Conservation (phyloP, 2,113 vertebrate genomes). For the Rhinoderma darwinii region DNA sequence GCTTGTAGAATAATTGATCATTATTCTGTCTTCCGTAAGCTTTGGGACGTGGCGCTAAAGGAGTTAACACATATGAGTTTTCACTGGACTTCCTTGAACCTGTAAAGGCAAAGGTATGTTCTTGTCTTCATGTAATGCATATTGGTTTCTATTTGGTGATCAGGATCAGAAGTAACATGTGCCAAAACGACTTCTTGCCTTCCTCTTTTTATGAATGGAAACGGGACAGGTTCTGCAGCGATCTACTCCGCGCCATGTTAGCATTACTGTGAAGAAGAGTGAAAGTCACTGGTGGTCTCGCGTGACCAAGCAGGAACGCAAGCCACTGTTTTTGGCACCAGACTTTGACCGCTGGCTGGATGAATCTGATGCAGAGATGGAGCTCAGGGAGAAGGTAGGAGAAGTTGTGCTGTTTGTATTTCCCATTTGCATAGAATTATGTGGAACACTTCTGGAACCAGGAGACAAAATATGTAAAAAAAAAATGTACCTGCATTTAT, state of each 20-base stretch:
- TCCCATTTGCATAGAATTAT: not conserved
- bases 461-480: too few species aligned
- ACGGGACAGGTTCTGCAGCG: constrained; percentile 27
- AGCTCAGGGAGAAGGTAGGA: constrained; percentile 89
- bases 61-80: constrained; percentile 92
- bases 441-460: not conserved
- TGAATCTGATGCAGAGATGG: constrained; percentile 95
- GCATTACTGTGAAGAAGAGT: constrained; percentile 85
- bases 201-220: not conserved
- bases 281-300: constrained; percentile 90
- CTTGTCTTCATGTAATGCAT: not conserved
- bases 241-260: constrained; percentile 88
- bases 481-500: too few species aligned
- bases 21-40: constrained; percentile 72
- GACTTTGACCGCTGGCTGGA: constrained; percentile 98
- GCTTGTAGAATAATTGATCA: not conserved
- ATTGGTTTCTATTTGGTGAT: not conserved
- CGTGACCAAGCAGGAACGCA: constrained; percentile 85
- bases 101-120: constrained; percentile 85
- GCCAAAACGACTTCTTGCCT: not conserved
- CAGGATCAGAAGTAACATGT: not conserved
- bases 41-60: constrained; percentile 92
- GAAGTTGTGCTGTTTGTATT: not conserved
- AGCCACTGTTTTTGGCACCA: constrained; percentile 85
- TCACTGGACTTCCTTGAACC: constrained; percentile 85